Conservation (phyloP, 2,797 vertebrate species). For the Bovichtus diacanthus region DNA sequence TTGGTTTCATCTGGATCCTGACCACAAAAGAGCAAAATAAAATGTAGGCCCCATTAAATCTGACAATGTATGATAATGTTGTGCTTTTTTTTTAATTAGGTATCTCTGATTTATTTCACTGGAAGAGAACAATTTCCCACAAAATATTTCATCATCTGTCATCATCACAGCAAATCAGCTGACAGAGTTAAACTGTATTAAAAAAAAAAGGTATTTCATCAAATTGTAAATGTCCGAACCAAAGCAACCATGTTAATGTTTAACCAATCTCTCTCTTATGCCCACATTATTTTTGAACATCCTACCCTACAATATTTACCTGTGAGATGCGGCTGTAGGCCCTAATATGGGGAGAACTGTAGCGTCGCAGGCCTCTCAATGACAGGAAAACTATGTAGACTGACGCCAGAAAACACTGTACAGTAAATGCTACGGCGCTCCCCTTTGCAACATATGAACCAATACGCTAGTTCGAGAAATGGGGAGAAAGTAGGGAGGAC, state of each 20-base stretch:
- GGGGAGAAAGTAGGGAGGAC: neutral
- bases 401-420: constrained; percentile 75
- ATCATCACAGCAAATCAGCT: neutral
- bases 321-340: constrained; percentile 75
- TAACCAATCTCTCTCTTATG: neutral
- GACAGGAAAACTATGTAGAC: constrained; percentile 79
- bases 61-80: neutral
- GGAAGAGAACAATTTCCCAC: neutral
- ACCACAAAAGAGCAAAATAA: neutral
- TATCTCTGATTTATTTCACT: neutral
- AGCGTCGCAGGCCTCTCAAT: constrained; percentile 82
- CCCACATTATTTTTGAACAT: neutral
- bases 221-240: neutral
- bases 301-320: constrained; percentile 39
- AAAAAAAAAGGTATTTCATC: neutral
- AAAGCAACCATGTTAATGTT: neutral
- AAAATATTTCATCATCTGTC: neutral
- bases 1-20: constrained; percentile 73
- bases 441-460: constrained; percentile 77
- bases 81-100: neutral
- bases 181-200: neutral
- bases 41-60: neutral
- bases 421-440: constrained; percentile 70
- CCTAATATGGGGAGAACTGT: constrained; percentile 64
- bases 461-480: constrained; percentile 50